A percentile compares a stretch with the other conserved stretches of the same genome.
Evolutionary conservation across 2,113 vertebrate genomes (phyloP).

Genomic region (Harpagus bidentatus): DNA sequence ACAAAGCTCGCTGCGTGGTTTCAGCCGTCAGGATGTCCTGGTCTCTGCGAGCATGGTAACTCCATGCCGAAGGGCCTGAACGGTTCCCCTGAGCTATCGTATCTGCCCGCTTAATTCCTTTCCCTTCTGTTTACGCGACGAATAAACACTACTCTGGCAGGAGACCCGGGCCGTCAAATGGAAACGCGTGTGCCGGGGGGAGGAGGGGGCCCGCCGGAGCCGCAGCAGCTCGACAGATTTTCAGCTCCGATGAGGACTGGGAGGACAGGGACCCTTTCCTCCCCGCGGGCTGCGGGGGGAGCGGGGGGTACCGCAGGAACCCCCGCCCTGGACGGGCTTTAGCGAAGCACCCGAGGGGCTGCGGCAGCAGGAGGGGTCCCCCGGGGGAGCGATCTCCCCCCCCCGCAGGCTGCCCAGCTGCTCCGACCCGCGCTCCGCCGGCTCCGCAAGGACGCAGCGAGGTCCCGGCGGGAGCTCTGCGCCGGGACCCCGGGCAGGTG

Average conservation of each 20-base stretch:
- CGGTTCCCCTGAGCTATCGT: not conserved
- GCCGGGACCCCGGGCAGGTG: no score
- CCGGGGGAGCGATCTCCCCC: not conserved
- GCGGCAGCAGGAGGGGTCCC: not conserved
- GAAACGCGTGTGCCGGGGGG: not conserved
- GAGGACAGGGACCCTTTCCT: not conserved
- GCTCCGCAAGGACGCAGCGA: not conserved
- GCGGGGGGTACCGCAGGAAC: no score
- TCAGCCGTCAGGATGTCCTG: not conserved
- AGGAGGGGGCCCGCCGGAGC: no score
- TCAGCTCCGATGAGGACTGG: not conserved
- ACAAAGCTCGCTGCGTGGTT: not conserved
- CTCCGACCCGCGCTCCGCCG: not conserved
- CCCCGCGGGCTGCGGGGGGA: not conserved
- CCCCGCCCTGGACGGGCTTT: not conserved
- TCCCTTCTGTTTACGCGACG: not conserved
- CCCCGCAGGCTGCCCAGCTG: not conserved
- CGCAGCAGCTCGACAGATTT: accelerated
- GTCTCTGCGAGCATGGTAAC: not conserved
- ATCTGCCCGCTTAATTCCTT: not conserved
- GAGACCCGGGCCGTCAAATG: not conserved
- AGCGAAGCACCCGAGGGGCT: not conserved
- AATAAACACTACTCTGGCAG: not conserved
- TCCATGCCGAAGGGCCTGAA: not conserved
- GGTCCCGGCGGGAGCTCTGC: not conserved